A percentile compares a stretch with the other conserved stretches of the same genome.
These are phyloP conservation scores for Drosophila repletoides DNA, from an alignment of 1,140 invertebrate species.

Conservation along the genomic window DNA sequence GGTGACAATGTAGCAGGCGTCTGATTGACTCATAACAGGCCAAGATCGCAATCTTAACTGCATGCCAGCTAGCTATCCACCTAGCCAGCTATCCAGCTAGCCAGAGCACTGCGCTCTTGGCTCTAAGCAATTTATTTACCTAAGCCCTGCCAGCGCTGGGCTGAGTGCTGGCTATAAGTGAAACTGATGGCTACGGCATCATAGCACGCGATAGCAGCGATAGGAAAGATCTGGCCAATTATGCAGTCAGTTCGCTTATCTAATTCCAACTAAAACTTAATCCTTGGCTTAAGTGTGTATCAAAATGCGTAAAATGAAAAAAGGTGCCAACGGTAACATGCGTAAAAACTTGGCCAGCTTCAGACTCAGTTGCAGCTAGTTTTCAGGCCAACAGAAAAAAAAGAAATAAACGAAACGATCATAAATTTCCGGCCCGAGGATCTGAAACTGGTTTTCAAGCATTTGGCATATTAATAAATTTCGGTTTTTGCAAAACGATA, in stretches of 20 bases:
- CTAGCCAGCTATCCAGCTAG: neutral
- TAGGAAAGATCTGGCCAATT: conserved; percentile 47
- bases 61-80: conserved; percentile 38
- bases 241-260: conserved; percentile 36
- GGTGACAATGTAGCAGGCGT: conserved; percentile 74
- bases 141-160: conserved; percentile 41
- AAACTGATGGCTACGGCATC: conserved; percentile 63
- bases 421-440: conserved; percentile 34
- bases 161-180: conserved; percentile 26
- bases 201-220: conserved; percentile 59
- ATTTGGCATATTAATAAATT: conserved; percentile 60
- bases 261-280: conserved; percentile 32
- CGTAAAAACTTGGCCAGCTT: conserved; percentile 43
- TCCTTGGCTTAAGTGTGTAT: neutral
- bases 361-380: neutral
- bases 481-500: conserved; percentile 37
- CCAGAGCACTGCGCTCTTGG: conserved; percentile 22
- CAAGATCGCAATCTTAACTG: conserved; percentile 72
- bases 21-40: conserved; percentile 79
- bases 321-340: conserved; percentile 65
- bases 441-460: conserved; percentile 50
- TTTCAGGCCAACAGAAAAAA: neutral
- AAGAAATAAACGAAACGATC: too few relatives aligned
- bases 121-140: conserved; percentile 74
- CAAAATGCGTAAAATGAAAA: conserved; percentile 36